These are phyloP conservation scores for Mormyrus proboscirostris DNA, from an alignment of 2,797 vertebrate genomes.

Conservation along the genomic window DNA sequence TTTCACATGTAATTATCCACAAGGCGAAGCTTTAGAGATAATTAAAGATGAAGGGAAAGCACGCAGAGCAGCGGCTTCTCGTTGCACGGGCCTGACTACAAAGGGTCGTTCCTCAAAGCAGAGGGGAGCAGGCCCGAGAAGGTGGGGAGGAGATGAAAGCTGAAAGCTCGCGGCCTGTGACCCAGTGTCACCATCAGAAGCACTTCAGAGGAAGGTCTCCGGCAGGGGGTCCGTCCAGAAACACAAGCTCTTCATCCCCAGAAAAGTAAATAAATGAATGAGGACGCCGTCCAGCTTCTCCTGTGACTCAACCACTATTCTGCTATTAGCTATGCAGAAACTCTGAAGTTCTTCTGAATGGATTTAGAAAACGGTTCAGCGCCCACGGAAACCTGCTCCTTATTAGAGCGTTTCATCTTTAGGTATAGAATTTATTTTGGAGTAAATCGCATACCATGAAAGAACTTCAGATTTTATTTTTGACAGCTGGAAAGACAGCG, in stretches of 20 bases:
- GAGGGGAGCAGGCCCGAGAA: background rate
- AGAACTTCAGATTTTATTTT: background rate
- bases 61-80: background rate
- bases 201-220: background rate
- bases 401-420: background rate
- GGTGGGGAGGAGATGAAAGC: background rate
- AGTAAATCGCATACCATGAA: background rate
- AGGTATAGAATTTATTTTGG: background rate
- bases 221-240: background rate
- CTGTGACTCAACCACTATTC: background rate
- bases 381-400: background rate
- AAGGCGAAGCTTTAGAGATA: conserved; percentile 22
- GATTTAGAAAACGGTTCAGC: background rate
- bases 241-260: background rate
- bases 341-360: background rate
- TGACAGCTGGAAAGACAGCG: conserved; percentile 5
- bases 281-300: background rate
- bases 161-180: background rate
- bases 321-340: background rate
- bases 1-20: conserved; percentile 32
- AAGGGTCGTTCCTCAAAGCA: conserved; percentile 2
- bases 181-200: conserved; percentile 14
- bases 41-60: conserved; percentile 22
- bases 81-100: conserved; percentile 5
- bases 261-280: background rate